These are phyloP conservation scores for Corythoichthys haematopterus DNA, from an alignment of 2,113 vertebrate species.

Conservation along the genomic window DNA sequence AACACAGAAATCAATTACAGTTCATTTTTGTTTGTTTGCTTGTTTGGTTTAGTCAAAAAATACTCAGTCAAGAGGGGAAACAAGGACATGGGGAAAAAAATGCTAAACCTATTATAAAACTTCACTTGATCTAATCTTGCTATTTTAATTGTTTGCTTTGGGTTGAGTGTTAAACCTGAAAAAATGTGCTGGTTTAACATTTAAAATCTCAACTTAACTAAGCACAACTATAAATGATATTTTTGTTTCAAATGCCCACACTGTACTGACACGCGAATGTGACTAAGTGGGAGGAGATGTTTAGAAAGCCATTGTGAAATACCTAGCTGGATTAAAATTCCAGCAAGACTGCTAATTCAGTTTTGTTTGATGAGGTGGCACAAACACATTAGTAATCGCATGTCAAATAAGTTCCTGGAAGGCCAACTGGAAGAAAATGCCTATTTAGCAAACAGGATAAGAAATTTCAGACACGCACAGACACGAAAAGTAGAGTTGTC, in stretches of 20 bases:
- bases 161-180: not conserved
- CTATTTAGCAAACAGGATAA: not conserved
- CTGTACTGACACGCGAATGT: not conserved
- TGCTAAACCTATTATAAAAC: not conserved
- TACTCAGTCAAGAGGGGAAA: not conserved
- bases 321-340: conserved; percentile 56
- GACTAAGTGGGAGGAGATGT: not conserved
- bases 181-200: not conserved
- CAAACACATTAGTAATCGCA: conserved; percentile 17
- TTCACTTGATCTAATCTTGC: no score
- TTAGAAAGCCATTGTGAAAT: conserved; percentile 62
- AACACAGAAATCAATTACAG: not conserved
- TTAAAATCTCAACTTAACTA: not conserved
- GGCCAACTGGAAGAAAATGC: conserved; percentile 3
- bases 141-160: not conserved
- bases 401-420: conserved; percentile 31
- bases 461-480: not conserved
- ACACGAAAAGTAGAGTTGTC: not conserved
- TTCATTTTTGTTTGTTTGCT: not conserved
- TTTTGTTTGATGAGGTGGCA: conserved; percentile 1
- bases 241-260: not conserved
- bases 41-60: not conserved
- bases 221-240: not conserved
- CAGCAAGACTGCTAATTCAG: conserved; percentile 18
- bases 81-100: not conserved